Base-by-base conservation (phyloP, 1,140 invertebrate species). In the Oreohelix idahoensis region DNA sequence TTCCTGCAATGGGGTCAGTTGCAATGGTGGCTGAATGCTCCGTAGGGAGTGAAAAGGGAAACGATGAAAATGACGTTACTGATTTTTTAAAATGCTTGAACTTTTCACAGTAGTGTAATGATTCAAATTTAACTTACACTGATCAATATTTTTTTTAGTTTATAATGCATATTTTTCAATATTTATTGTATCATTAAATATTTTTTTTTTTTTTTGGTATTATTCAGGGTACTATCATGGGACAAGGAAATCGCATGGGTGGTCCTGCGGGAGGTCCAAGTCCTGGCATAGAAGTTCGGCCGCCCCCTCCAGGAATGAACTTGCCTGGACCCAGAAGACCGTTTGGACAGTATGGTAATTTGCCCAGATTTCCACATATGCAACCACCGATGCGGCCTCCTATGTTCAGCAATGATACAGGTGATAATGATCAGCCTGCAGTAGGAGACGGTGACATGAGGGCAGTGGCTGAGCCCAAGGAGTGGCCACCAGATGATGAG, bases 401-500 rank as follows among this genome's bases (percentile, higher is more conserved):
- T 2, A 69, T 79, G 32, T 79, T 79, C 38, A 79, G 69, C 58
- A 63, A 39, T 69, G 36, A 79, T 29, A 79, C 35, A 4, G n/a
- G 36, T 35, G 76, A 78, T 36, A 42, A 35, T 32, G 58, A 79
- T 29, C 51, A 66, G 51, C 15, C 32, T 66, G 78, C 36, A 2
- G 69, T 66, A 32, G 58, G 20, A 39, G 58, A 69, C 35, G 36
- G 58, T 79, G 78, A 79, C 51, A 79, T 66, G 53, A 36, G 78
- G 23, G 36, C 2, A 2, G n/a, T 42, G 53, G 58, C 58, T 38
- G 78, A 79, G 38, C 51, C 78, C 58, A 79, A 79, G 38, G 78
- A 79, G 58, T 79, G 78, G 78, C 78, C 78, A 51, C 78, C 78
- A 79, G 78, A 79, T 79, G 78, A 79, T 69, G 78, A 79, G 36